These are phyloP conservation scores for Drosophila tanythrix DNA, from an alignment of 2,888 invertebrate genomes.

Conservation along the genomic window DNA sequence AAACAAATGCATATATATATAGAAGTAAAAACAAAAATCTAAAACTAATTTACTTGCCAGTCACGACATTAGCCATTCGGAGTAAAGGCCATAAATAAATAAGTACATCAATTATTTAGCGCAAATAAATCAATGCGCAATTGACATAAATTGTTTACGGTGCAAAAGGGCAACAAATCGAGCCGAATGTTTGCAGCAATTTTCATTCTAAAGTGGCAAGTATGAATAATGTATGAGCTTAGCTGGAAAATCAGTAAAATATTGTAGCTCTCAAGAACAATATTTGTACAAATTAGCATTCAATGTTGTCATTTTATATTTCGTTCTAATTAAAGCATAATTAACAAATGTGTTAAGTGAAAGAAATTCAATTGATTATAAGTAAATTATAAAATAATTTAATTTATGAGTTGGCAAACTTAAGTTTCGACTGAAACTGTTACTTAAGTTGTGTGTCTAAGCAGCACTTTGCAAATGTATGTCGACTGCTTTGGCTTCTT, in stretches of 20 bases:
- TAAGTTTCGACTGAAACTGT: background rate
- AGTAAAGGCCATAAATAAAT: constrained; percentile 52
- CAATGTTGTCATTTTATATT: background rate
- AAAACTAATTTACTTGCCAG: constrained; percentile 62
- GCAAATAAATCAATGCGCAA: constrained; percentile 56
- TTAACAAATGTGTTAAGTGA: no score
- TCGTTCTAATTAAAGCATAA: background rate
- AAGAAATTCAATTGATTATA: background rate
- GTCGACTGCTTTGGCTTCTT: constrained; percentile 18
- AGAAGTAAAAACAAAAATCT: constrained; percentile 31
- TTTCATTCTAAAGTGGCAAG: background rate
- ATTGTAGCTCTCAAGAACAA: background rate
- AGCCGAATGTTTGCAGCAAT: constrained; percentile 41
- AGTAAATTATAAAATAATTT: background rate
- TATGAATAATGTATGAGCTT: background rate
- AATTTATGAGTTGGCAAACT: background rate
- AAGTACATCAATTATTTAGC: constrained; percentile 47
- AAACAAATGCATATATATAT: background rate
- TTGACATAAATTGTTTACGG: constrained; percentile 50
- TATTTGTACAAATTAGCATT: background rate
- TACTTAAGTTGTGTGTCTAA: background rate
- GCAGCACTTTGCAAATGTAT: constrained; percentile 7
- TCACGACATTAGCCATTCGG: constrained; percentile 55
- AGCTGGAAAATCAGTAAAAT: background rate
- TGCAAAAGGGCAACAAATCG: constrained; percentile 35